Base-by-base conservation (phyloP, 1,140 invertebrate species). In the Drosophila sulfurigaster region DNA sequence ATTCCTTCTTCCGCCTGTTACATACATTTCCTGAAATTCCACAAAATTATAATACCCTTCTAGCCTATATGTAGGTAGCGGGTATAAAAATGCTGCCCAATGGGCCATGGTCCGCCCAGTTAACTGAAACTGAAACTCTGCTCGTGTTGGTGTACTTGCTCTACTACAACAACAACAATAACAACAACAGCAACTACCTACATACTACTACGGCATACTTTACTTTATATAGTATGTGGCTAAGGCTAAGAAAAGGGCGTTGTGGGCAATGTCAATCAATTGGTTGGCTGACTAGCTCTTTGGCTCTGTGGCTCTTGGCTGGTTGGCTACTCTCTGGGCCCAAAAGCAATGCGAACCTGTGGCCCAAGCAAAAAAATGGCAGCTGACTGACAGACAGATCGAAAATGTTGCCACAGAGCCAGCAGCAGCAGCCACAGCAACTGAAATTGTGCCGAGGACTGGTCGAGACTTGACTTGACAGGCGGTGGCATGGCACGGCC, bases 381-480 rank as follows among this genome's bases (percentile, higher is more conserved):
- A 88, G 83, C 83, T 88, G 83, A 83, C 83, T 88, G 83, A 88
- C 83, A 88, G 83, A 88, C 83, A 88, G 85, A 88, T 88, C 83
- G 83, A 88, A 88, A 86, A 88, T 80, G 85, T 69, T 80, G 81
- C 69, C 70, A 82, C 64, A 78, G 66, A 78, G 66, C 71, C 32
- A 62, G 11, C 35, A 52, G 13, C 54, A 59, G 16, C 62, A 72
- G 25, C 64, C 64, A 62, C 69, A 81, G 54, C 65, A 63, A 83
- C 56, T 78, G 78, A 68, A 87, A 88, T 82, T 88, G 81, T 77
- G 74, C 69, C 70, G 68, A 30, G 73, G 75, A 80, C 81, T 83
- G 82, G 79, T 69, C 74, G 48, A 73, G 60, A 68, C 32, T 41
- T 32, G 43, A 49, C 52, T 57, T 59, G 58, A 65, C 56, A 8